Percentiles rank a stretch among this genome's conserved stretches.
Evolutionary conservation across 2,888 invertebrate species (phyloP).

Genomic region (Dexiosoma caninum): DNA sequence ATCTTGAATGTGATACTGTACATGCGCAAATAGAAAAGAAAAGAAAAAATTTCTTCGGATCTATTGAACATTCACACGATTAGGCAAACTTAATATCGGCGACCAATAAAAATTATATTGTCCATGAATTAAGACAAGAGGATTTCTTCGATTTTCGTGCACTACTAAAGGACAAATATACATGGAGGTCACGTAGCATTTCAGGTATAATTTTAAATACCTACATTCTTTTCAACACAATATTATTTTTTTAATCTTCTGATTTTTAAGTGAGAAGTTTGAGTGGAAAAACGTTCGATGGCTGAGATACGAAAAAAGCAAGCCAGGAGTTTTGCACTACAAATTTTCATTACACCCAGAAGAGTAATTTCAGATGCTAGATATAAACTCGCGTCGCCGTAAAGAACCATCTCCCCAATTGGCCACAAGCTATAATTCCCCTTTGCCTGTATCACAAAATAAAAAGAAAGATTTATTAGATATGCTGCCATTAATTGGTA

Average conservation of each 20-base stretch:
- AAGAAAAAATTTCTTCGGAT: slow-evolving; percentile 42
- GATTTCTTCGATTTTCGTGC: slow-evolving; percentile 51
- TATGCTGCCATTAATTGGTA: slow-evolving; percentile 9
- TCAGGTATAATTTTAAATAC: slow-evolving; percentile 1
- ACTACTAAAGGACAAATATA: too few relatives aligned
- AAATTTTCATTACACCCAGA: slow-evolving; percentile 1
- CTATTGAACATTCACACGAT: slow-evolving; percentile 45
- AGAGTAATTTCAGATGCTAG: slow-evolving; percentile 10
- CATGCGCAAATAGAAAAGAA: slow-evolving; percentile 58
- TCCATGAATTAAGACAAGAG: neutral
- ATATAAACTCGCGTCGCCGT: slow-evolving; percentile 5
- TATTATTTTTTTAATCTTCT: slow-evolving; percentile 12
- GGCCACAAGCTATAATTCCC: slow-evolving; percentile 8
- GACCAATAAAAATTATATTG: neutral
- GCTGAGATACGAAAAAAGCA: neutral
- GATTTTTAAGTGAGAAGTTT: slow-evolving; percentile 8
- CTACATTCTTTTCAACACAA: neutral
- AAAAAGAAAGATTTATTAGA: neutral
- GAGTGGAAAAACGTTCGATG: slow-evolving; percentile 22
- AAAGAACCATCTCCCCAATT: slow-evolving; percentile 1
- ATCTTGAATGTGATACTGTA: slow-evolving; percentile 58
- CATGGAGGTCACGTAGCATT: slow-evolving; percentile 37
- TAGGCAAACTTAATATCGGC: slow-evolving; percentile 21
- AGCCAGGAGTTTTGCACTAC: slow-evolving; percentile 10
- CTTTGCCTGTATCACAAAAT: slow-evolving; percentile 7